Evolutionary conservation across 2,113 vertebrate genomes (phyloP), one percentile per base, ranked within the genome.

Genomic region (Cygnus atratus): DNA sequence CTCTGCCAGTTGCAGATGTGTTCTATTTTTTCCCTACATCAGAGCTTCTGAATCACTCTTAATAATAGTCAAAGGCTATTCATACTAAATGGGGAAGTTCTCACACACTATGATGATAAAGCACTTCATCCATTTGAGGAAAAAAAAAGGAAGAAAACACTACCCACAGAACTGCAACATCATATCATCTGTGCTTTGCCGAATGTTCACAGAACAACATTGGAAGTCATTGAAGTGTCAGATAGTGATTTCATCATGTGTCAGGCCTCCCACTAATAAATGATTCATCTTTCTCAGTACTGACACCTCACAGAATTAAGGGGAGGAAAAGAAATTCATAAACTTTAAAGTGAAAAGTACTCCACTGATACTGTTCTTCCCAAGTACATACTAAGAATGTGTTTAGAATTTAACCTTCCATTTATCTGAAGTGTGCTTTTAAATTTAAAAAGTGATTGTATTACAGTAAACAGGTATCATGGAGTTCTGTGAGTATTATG

Each of bases 31-130:
- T 37, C 85, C 93, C 84, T 91, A 66, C 57, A 95, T 90, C 76
- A 92, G 67, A 93, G 80, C 79, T 92, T 83, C 83, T 96, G 97
- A 98, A 97, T 98, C 96, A 97, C 84, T 92, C 96, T 93, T 97
- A 96, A 97, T 96, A 97, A 95, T 83, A 96, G 92, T 96, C 95
- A 92, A 90, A 97, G 95, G 91, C 86, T 96, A 97, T 97, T 98
- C 97, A 97, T 97, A 73, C 86, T 89, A 93, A 95, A 95, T 85
- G 92, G 93, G 87, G 59, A 90, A 80, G 52, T 97, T 95, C 97
- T 97, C 93, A 75, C 76, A 92, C 29, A 88, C 84, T 62, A 12
- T 54, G 93, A 96, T 95, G 97, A 98, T 90, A 80, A 96, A 96
- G 96, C 95, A 92, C 94, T 97, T 97, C 90, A 97, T 84, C 90